Evolutionary conservation across 37 sponge, comb jelly and placozoan species (phyloP).

Genomic region (Bolinopsis microptera): DNA sequence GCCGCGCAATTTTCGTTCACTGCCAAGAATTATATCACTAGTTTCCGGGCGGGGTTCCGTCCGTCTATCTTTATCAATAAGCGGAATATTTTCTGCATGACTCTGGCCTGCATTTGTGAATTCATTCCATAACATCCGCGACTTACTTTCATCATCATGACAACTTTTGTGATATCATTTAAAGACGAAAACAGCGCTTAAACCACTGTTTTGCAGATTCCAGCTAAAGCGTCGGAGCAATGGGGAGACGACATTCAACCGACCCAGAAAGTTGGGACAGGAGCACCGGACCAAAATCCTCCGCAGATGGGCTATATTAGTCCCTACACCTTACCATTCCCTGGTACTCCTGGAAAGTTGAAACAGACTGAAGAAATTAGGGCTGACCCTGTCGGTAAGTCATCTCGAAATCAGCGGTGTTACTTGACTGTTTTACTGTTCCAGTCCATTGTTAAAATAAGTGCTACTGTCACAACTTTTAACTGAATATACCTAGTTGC

Average conservation of each 20-base stretch:
- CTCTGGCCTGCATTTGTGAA: too few species aligned
- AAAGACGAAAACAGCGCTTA: too few species aligned
- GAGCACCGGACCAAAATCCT: background rate
- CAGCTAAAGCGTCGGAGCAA: constrained; percentile 4
- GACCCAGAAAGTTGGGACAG: background rate
- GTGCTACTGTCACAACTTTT: too few species aligned
- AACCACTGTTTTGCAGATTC: background rate
- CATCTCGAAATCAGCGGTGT: background rate
- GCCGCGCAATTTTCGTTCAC: background rate
- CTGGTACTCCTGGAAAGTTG: constrained; percentile 44
- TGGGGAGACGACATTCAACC: constrained; percentile 1
- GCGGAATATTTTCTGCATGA: too few species aligned
- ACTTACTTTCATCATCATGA: too few species aligned
- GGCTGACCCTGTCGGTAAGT: constrained; percentile 48
- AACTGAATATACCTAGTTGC: too few species aligned
- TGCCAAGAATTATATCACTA: background rate
- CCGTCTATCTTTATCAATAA: too few species aligned
- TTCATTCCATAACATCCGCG: too few species aligned
- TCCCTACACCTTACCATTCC: constrained; percentile 60
- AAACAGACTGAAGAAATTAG: constrained; percentile 1
- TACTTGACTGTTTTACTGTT: too few species aligned
- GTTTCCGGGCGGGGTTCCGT: background rate
- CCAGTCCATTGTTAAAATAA: too few species aligned
- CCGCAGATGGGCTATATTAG: constrained; percentile 23
- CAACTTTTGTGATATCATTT: too few species aligned